Evolutionary conservation across 2,888 invertebrate genomes (phyloP).

Genomic region (Drosophila colorata): DNA sequence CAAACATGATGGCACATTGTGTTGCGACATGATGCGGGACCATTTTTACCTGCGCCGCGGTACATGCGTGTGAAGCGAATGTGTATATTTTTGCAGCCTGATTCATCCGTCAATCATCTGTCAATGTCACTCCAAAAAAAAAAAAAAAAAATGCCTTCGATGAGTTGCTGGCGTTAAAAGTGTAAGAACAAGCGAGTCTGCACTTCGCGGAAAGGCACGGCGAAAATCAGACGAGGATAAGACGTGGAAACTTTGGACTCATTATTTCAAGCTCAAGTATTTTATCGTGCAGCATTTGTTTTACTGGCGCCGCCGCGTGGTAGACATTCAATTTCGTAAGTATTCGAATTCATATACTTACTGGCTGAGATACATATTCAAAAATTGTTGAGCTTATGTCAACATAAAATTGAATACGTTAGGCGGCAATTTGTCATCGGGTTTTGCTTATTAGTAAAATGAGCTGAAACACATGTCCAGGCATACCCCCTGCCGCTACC

Average conservation of each 20-base stretch:
- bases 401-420: slow-evolving; percentile 60
- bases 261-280: slow-evolving; percentile 1
- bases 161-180: slow-evolving; percentile 30
- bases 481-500: background rate
- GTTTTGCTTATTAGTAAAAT: slow-evolving; percentile 75
- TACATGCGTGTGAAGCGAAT: slow-evolving; percentile 10
- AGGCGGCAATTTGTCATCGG: slow-evolving; percentile 72
- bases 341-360: slow-evolving; percentile 4
- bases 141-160: slow-evolving; percentile 9
- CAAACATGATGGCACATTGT: slow-evolving; percentile 46
- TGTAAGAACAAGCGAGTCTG: slow-evolving; percentile 11
- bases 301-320: background rate
- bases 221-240: background rate
- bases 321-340: background rate
- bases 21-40: slow-evolving; percentile 46
- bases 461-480: slow-evolving; percentile 75
- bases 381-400: slow-evolving; percentile 43
- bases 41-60: slow-evolving; percentile 23
- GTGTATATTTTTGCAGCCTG: slow-evolving; percentile 70
- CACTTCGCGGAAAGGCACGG: background rate
- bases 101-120: slow-evolving; percentile 83
- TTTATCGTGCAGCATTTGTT: background rate
- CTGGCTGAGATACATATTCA: slow-evolving; percentile 23
- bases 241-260: slow-evolving; percentile 2
- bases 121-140: slow-evolving; percentile 76